Base-by-base conservation (phyloP, 2,113 vertebrate species). In the Ornithorhynchus anatinus region DNA sequence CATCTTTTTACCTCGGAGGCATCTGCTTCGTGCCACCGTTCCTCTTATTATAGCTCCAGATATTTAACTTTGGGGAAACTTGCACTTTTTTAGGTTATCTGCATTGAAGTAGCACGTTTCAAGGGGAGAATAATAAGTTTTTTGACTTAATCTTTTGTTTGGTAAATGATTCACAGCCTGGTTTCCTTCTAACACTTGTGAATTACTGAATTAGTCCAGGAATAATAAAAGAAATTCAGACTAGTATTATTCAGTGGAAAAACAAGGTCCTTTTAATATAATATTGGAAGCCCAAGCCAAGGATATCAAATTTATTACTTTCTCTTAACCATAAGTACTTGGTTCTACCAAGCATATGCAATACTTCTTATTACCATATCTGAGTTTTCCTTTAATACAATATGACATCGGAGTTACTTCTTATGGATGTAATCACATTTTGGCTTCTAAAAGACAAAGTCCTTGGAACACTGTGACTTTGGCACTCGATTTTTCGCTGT, bases 381-480 rank as follows among this genome's bases (percentile, higher is more conserved):
- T 36, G 14, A 47, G 38, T 7, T 37, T 31, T 31, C 35, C 11
- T 50, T 23, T 31, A 68, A 39, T 42, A 53, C 10, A 16, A 44
- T 9, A 61, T 10, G 4, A 35, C 20, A n/a, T n/a, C 13, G 19
- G 6, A 20, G 37, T 5, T 36, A 31, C 22, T 36, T 13, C n/a
- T n/a, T n/a, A n/a, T n/a, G n/a, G n/a, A n/a, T 13, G 39, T 65
- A 53, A 51, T 50, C 22, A 71, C 66, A 63, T 51, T 43, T 50
- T 43, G 16, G 44, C 42, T 72, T 43, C 38, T 57, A 32, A 36
- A 40, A 45, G 52, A 38, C 14, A 6, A 9, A n/a, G n/a, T n/a
- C n/a, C n/a, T n/a, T n/a, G 8, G 12, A 23, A 61, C 42, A 7
- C 2, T n/a, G 40, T 7, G 61, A 54, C 5, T 54, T 19, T 8